Conservation (phyloP, 2,797 vertebrate species). For the Scyliorhinus canicula region DNA sequence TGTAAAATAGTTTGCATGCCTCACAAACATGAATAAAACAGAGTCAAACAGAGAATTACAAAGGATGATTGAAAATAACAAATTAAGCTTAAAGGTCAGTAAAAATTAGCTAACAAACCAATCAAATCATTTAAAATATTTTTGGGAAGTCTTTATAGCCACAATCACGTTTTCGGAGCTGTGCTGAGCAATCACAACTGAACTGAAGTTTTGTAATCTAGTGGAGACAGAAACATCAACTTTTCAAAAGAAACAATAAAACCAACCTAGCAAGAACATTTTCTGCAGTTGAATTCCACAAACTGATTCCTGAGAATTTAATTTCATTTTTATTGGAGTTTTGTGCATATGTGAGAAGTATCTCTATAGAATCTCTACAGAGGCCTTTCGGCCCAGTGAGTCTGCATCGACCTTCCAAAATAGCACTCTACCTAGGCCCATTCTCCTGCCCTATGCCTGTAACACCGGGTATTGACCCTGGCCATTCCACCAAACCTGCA, state of each 20-base stretch:
- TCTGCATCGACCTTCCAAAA: too few species aligned
- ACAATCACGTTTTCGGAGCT: background rate
- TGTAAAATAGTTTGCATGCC: background rate
- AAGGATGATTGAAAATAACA: background rate
- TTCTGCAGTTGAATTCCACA: background rate
- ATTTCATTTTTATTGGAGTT: too few species aligned
- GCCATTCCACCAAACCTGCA: too few species aligned
- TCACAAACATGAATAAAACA: background rate
- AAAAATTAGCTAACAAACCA: background rate
- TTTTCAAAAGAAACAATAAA: background rate
- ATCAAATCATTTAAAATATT: background rate
- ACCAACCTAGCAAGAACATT: background rate
- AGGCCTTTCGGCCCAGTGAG: too few species aligned
- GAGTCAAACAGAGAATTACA: background rate
- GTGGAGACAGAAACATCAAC: background rate
- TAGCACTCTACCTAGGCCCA: too few species aligned
- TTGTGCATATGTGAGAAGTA: too few species aligned
- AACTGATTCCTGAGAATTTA: too few species aligned
- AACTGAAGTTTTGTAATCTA: background rate
- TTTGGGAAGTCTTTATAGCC: background rate
- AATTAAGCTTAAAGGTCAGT: background rate
- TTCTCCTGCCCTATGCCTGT: too few species aligned
- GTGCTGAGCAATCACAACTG: background rate
- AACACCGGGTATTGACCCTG: too few species aligned
- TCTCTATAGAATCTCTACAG: too few species aligned